Conservation (phyloP, 2,113 vertebrate species). For the Irena cyanogastra region DNA sequence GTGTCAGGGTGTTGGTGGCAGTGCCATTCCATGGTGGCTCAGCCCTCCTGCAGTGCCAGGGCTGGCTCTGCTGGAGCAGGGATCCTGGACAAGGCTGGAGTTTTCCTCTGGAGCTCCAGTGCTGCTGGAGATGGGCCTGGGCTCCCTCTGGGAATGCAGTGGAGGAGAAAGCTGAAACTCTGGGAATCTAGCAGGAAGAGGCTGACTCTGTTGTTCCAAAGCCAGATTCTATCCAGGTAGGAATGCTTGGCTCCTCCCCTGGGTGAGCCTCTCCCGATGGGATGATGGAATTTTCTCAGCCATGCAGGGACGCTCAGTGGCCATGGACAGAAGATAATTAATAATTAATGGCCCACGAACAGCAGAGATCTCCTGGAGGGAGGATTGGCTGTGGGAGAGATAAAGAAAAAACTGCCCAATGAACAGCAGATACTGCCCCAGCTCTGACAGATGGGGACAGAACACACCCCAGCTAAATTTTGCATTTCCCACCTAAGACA, state of each 20-base stretch:
- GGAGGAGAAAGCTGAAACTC: neutral
- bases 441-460: neutral
- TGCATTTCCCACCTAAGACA: neutral
- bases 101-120: neutral
- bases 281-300: neutral
- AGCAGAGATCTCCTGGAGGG: neutral
- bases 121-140: neutral
- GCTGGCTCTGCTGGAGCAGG: neutral
- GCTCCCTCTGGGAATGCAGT: neutral
- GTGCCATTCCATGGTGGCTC: neutral
- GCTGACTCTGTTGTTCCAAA: no score
- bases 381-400: neutral
- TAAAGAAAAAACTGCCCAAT: neutral
- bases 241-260: neutral
- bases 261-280: no score
- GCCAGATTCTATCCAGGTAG: neutral
- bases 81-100: neutral
- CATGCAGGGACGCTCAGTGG: neutral
- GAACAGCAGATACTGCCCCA: neutral
- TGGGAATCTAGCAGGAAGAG: no score
- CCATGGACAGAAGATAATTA: neutral
- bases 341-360: no score
- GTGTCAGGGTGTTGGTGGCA: no score
- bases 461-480: neutral
- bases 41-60: neutral